Conservation (phyloP, 2,797 vertebrate genomes). For the Parauchenoglanis ngamensis region DNA sequence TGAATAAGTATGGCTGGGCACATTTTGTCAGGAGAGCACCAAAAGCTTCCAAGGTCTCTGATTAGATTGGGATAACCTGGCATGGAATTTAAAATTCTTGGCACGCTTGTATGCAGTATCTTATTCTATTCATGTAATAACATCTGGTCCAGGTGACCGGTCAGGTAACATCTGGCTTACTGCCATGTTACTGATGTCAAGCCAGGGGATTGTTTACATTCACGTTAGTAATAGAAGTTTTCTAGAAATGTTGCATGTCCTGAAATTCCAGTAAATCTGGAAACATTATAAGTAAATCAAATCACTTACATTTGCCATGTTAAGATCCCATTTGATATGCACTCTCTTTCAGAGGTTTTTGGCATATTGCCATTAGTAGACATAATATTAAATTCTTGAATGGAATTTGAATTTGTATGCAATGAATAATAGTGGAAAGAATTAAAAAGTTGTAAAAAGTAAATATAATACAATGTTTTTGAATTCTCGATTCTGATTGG, state of each 20-base stretch:
- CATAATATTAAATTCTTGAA: background rate
- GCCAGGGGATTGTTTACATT: background rate
- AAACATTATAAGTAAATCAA: background rate
- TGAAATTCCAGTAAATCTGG: slow-evolving; percentile 1
- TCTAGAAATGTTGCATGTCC: background rate
- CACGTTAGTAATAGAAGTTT: background rate
- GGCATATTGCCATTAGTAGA: background rate
- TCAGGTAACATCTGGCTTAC: background rate
- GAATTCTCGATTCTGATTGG: too few relatives aligned
- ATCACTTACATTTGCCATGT: background rate
- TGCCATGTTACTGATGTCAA: background rate
- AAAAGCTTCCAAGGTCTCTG: background rate
- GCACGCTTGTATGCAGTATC: background rate
- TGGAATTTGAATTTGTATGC: background rate
- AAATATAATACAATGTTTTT: background rate
- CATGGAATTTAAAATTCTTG: background rate
- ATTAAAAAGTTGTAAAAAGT: background rate
- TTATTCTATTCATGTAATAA: background rate
- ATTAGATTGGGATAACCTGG: background rate
- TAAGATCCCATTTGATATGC: background rate
- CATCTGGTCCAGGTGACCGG: background rate
- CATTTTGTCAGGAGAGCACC: background rate
- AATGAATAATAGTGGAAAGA: background rate
- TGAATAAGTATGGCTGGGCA: background rate
- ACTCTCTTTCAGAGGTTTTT: background rate